Percentiles rank a stretch among this genome's conserved stretches.
phyloP scores from a whole-genome alignment of 2,113 vertebrate species.

The Nematolebias whitei region DNA sequence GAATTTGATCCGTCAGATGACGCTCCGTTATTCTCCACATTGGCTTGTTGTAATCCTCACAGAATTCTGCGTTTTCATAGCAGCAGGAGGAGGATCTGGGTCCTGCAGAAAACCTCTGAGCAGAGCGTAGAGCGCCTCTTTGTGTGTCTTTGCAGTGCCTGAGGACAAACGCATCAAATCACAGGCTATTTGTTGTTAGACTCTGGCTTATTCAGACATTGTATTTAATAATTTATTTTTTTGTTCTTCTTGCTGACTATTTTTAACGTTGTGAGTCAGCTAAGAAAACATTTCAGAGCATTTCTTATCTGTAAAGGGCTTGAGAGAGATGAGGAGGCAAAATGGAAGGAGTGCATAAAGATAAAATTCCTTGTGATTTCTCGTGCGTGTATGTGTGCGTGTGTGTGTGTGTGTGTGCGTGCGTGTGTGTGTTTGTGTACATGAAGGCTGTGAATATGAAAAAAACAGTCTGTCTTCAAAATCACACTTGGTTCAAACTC shows the following conservation, averaged over 20 bases:
- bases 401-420: background rate
- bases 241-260: background rate
- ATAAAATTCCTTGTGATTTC: slow-evolving; percentile 45
- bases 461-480: slow-evolving; percentile 4
- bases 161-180: slow-evolving; percentile 66
- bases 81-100: slow-evolving; percentile 48
- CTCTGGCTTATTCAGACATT: slow-evolving; percentile 9
- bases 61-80: slow-evolving; percentile 70
- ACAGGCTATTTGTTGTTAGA: slow-evolving; percentile 52
- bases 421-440: too few species aligned
- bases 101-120: slow-evolving; percentile 50
- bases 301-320: slow-evolving; percentile 1
- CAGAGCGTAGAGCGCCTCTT: slow-evolving; percentile 51
- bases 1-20: slow-evolving; percentile 38
- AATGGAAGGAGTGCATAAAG: background rate
- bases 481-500: too few species aligned
- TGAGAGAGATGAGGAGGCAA: slow-evolving; percentile 5
- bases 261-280: slow-evolving; percentile 13
- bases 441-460: slow-evolving; percentile 2
- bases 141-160: slow-evolving; percentile 62
- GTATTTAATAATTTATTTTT: slow-evolving; percentile 12
- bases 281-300: background rate
- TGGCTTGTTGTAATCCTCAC: slow-evolving; percentile 43
- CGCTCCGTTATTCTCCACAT: slow-evolving; percentile 16
- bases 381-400: slow-evolving; percentile 4